These are phyloP conservation scores for Scaptomyza hsui DNA, from an alignment of 1,140 invertebrate genomes.

Conservation along the genomic window DNA sequence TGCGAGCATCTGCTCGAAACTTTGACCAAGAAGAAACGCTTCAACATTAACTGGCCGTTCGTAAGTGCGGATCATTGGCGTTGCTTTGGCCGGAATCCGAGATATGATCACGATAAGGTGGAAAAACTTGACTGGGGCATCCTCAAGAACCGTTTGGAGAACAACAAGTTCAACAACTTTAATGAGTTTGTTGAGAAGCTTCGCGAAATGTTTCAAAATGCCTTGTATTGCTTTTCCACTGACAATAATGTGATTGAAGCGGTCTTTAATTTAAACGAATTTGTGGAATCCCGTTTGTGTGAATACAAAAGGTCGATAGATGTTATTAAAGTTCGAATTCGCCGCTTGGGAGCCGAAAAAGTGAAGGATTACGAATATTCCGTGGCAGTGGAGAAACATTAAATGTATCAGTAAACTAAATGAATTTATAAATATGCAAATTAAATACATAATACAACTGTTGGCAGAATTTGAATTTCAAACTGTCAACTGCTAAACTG, in stretches of 20 bases:
- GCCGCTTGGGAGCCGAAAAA: not conserved
- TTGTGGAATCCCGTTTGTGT: not conserved
- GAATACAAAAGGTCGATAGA: not conserved
- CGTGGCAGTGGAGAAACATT: too few species aligned
- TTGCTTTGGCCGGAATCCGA: conserved; percentile 4
- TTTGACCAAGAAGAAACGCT: conserved; percentile 19
- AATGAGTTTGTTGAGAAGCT: conserved; percentile 19
- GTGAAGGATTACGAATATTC: not conserved
- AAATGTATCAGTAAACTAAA: too few species aligned
- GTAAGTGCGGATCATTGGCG: conserved; percentile 15
- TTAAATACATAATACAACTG: too few species aligned
- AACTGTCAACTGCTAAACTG: not conserved
- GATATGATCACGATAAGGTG: conserved; percentile 13
- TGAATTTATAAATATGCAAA: too few species aligned
- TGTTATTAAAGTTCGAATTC: not conserved
- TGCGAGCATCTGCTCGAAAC: conserved; percentile 8
- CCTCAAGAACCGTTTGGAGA: not conserved
- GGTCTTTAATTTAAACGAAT: conserved; percentile 28
- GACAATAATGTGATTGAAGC: not conserved
- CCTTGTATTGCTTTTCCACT: conserved; percentile 37
- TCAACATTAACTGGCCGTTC: conserved; percentile 30
- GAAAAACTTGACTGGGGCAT: conserved; percentile 37
- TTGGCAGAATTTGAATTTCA: not conserved
- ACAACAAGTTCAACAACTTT: not conserved
- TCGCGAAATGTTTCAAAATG: conserved; percentile 42